Evolutionary conservation across 2,113 vertebrate species (phyloP).

Genomic region (Aleadryas rufinucha): DNA sequence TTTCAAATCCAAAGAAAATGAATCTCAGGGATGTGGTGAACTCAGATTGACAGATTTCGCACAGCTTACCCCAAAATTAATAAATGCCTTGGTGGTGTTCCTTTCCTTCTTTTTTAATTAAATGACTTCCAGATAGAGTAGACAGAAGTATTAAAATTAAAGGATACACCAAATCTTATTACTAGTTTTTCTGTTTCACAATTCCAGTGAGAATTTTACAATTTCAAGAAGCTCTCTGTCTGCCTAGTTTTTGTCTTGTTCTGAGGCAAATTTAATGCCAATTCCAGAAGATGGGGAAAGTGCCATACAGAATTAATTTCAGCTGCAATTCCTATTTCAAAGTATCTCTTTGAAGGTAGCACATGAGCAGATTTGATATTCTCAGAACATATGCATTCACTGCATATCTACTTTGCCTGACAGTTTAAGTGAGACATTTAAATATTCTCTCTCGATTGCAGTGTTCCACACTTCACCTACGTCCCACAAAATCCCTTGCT

Average conservation of each 20-base stretch:
- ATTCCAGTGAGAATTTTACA: neutral
- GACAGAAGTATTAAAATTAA: constrained; percentile 2
- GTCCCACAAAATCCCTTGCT: neutral
- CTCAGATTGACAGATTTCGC: constrained; percentile 13
- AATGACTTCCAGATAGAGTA: constrained; percentile 6
- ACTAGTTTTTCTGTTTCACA: neutral
- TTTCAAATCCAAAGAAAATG: constrained; percentile 39
- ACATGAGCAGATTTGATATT: constrained; percentile 14
- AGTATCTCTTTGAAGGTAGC: constrained; percentile 30
- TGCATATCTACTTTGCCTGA: constrained; percentile 22
- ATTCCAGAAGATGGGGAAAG: neutral
- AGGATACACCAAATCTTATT: neutral
- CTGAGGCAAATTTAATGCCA: neutral
- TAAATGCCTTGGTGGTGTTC: neutral
- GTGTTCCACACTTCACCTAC: neutral
- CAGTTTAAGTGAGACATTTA: constrained; percentile 43
- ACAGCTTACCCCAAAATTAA: constrained; percentile 43
- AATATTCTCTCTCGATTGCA: neutral
- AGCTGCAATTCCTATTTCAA: neutral
- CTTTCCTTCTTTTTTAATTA: constrained; percentile 42
- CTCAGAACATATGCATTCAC: constrained; percentile 23
- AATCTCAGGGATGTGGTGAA: neutral
- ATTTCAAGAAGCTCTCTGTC: neutral
- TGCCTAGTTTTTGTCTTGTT: neutral
- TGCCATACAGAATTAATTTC: constrained; percentile 17